Percentiles rank a stretch among this genome's conserved stretches.
These are phyloP conservation scores for Andrena bicolor DNA, from an alignment of 2,888 invertebrate species.

Conservation along the genomic window DNA sequence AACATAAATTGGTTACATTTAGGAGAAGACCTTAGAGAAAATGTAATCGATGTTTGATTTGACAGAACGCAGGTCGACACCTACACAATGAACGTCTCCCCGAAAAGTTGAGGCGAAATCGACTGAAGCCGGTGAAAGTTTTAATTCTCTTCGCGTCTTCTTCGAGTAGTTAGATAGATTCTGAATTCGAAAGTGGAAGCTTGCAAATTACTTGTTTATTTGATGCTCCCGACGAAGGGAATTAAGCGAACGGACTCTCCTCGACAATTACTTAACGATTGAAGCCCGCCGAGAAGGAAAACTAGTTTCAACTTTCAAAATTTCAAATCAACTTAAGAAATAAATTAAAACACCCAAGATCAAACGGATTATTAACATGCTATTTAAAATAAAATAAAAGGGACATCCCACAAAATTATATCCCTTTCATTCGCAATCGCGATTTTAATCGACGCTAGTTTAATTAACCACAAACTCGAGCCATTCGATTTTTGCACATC, in stretches of 20 bases:
- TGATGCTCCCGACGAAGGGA: not conserved
- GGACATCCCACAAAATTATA: too few species aligned
- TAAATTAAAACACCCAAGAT: too few species aligned
- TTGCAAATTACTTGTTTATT: slow-evolving; percentile 39
- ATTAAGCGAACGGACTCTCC: not conserved
- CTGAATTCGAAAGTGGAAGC: not conserved
- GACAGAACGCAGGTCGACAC: slow-evolving; percentile 8
- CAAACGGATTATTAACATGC: too few species aligned
- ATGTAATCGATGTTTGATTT: slow-evolving; percentile 20
- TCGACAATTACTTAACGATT: not conserved
- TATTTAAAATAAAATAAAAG: too few species aligned
- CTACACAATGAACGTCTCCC: slow-evolving; percentile 31
- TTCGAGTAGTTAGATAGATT: slow-evolving; percentile 44
- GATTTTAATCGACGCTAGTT: too few species aligned
- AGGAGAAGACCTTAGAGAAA: not conserved
- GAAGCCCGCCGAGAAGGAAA: not conserved
- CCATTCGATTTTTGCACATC: too few species aligned
- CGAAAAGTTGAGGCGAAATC: slow-evolving; percentile 14
- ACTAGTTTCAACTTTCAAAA: not conserved
- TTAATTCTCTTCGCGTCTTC: slow-evolving; percentile 48
- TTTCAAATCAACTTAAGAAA: not conserved
- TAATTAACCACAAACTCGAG: too few species aligned
- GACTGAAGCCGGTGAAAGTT: slow-evolving; percentile 31
- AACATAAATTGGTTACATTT: too few species aligned
- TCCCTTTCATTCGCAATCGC: too few species aligned